A percentile compares a stretch with the other conserved stretches of the same genome.
Evolutionary conservation across 2,113 vertebrate genomes (phyloP).

Genomic region (Corythaeola cristata): DNA sequence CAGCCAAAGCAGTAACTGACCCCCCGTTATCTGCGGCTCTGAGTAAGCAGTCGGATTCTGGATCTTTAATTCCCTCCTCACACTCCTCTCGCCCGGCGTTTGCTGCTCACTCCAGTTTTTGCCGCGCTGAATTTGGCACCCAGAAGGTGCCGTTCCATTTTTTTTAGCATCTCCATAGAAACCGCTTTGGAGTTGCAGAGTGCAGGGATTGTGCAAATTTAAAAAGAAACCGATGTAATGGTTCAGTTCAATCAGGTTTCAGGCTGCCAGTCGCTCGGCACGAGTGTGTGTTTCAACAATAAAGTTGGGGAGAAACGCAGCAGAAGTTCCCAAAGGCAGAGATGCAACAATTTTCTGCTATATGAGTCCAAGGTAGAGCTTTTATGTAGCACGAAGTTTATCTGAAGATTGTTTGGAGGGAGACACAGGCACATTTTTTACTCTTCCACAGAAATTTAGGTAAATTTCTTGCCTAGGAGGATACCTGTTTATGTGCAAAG

Average conservation of each 20-base stretch:
- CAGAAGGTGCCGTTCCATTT: fast-evolving
- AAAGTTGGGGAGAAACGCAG: neutral
- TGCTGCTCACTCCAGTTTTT: neutral
- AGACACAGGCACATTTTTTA: fast-evolving
- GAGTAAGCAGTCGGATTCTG: neutral
- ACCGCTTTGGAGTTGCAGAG: neutral
- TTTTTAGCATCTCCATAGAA: neutral
- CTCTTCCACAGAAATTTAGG: neutral
- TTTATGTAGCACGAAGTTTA: neutral
- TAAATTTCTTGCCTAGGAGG: neutral
- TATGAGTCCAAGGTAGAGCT: neutral
- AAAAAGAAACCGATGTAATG: neutral
- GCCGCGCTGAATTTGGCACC: neutral
- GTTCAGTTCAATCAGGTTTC: neutral
- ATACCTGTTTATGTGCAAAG: neutral
- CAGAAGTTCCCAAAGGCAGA: neutral
- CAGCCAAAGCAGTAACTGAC: neutral
- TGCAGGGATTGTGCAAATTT: neutral
- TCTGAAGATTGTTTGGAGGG: neutral
- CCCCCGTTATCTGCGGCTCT: neutral
- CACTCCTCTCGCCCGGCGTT: neutral
- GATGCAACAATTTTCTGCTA: neutral
- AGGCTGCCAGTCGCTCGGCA: neutral
- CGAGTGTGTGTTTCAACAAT: fast-evolving
- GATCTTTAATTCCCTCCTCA: neutral